Base-by-base conservation (phyloP, 2,888 invertebrate genomes). In the Entomobrya proxima region DNA sequence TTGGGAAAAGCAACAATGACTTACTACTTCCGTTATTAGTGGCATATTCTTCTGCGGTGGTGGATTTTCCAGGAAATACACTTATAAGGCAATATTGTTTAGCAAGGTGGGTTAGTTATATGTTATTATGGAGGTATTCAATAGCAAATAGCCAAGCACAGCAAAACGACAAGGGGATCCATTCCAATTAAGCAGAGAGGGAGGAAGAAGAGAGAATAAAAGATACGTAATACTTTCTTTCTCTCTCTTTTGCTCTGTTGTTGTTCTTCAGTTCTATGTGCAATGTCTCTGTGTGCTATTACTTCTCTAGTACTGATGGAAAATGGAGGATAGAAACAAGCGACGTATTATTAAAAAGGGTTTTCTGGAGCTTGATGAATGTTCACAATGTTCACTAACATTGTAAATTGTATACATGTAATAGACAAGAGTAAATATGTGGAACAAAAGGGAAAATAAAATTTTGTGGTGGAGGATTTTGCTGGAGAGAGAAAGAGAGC, bases 11-110 rank as follows among this genome's bases (percentile, higher is more conserved):
- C 55, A 69, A 82, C 75, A 82, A 75, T 75, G 82, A 74, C 77
- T 77, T 77, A 40, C 72, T 76, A 84, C 84, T 84, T 84, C 84
- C 84, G 84, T 72, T 84, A 84, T 84, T 84, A 84, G 83, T 37
- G 50, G 77, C 72, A 52, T 77, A 84, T 84, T 77, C 83, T 83
- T 81, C 58, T 58, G 79, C 50, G 27, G 32, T 21, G 21, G 67
- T 50, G 7, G 50, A 18, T n/a, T n/a, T n/a, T n/a, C n/a, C n/a
- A 50, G 74, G 35, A 50, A 27, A 30, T 24, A 69, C 24, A 69
- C 35, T 21, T 67, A 67, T 35, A 67, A 67, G 3, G 64, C 13
- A 67, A 67, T 37, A 67, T 61, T 40, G 7, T 15, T 40, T n/a
- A n/a, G 21, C 50, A 50, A 50, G 4, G 50, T 6, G 58, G 7